Percentiles rank a stretch among this genome's conserved stretches.
Evolutionary conservation across 2,797 vertebrate genomes (phyloP).

Genomic region (Eremophila alpestris): DNA sequence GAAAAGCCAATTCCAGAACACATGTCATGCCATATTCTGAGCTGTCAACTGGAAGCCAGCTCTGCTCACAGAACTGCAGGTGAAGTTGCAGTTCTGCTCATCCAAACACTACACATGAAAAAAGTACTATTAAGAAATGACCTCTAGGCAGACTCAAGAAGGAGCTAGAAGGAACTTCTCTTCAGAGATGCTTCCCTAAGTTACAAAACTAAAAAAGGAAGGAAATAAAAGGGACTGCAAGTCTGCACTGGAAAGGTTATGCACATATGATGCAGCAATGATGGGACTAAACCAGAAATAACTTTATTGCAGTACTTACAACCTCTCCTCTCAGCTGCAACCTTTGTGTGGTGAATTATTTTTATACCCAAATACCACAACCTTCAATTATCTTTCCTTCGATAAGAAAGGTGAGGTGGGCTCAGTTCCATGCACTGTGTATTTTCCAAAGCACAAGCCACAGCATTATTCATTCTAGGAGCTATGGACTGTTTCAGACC

Average conservation of each 20-base stretch:
- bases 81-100: not conserved
- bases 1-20: not conserved
- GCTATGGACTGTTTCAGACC: not conserved
- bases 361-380: not conserved
- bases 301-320: not conserved
- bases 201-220: not conserved
- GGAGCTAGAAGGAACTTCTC: not conserved
- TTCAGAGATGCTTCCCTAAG: not conserved
- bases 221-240: not conserved
- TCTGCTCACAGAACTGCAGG: not conserved
- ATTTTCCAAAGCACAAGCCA: not conserved
- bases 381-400: not conserved
- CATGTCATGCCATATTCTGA: not conserved
- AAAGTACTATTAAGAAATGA: not conserved
- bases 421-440: not conserved
- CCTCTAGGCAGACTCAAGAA: not conserved
- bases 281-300: not conserved
- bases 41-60: not conserved
- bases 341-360: not conserved
- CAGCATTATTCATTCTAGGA: not conserved
- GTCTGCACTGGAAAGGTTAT: not conserved
- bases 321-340: not conserved
- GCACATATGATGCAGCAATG: not conserved
- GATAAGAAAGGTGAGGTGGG: not conserved
- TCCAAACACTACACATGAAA: not conserved